phyloP scores from a whole-genome alignment of 2,113 vertebrate genomes.

The Phyllostomus hastatus region DNA sequence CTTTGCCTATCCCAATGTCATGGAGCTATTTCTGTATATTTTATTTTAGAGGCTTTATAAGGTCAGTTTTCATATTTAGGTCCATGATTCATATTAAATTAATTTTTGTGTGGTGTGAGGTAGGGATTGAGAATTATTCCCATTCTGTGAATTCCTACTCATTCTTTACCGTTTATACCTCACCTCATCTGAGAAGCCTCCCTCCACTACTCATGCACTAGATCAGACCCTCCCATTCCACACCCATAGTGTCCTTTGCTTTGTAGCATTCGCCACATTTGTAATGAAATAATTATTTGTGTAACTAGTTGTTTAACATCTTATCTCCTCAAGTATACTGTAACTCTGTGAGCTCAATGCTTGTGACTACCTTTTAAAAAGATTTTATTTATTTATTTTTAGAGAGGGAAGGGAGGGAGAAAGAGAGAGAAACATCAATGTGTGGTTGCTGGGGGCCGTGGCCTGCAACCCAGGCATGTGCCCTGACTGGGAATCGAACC shows the following conservation, averaged over 20 bases:
- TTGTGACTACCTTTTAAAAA: neutral
- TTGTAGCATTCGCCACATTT: neutral
- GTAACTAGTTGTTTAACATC: constrained; percentile 4
- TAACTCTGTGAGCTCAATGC: neutral
- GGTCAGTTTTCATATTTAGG: neutral
- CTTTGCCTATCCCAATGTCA: neutral
- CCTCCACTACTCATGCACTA: neutral
- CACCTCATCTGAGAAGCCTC: neutral
- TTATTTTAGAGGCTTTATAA: neutral
- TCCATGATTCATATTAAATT: neutral
- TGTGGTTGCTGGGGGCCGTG: too few relatives aligned
- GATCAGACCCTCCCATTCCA: neutral
- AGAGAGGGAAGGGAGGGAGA: too few relatives aligned
- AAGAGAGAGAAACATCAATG: too few relatives aligned
- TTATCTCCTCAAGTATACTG: neutral
- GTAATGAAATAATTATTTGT: neutral
- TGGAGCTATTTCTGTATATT: neutral
- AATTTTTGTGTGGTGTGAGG: neutral
- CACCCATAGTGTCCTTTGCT: neutral
- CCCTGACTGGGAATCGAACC: too few relatives aligned
- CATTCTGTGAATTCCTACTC: neutral
- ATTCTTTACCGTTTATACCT: neutral
- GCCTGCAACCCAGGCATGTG: too few relatives aligned
- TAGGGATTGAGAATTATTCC: neutral
- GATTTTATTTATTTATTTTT: too few relatives aligned